Percentiles rank a stretch among this genome's conserved stretches.
phyloP scores from a whole-genome alignment of 2,797 vertebrate species.

The Hippoglossus hippoglossus region DNA sequence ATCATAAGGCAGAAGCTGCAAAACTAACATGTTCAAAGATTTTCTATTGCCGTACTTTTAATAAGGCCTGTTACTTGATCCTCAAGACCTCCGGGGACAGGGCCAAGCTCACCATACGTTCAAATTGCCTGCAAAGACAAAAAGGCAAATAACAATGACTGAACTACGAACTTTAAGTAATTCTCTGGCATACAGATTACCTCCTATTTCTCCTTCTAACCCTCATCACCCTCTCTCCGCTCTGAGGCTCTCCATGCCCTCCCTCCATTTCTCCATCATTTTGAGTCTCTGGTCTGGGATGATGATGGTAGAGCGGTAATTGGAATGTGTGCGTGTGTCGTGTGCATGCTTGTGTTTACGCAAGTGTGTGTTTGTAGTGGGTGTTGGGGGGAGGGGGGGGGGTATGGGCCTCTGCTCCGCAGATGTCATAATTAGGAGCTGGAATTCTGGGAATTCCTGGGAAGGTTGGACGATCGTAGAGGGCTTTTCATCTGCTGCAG shows the following conservation, averaged over 20 bases:
- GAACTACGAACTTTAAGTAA: background rate
- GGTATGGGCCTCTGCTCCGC: slow-evolving; percentile 51
- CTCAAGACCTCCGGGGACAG: too few species aligned
- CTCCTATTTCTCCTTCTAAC: background rate
- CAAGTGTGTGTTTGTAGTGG: slow-evolving; percentile 50
- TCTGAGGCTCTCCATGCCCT: slow-evolving; percentile 28
- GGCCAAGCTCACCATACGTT: too few species aligned
- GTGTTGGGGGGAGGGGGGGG: slow-evolving; percentile 22
- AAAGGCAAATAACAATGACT: slow-evolving; percentile 5
- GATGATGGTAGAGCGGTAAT: slow-evolving; percentile 33
- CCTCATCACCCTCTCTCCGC: background rate
- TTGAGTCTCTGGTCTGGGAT: slow-evolving; percentile 29
- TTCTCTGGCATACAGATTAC: background rate
- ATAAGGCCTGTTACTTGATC: too few species aligned
- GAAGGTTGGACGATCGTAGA: slow-evolving; percentile 71
- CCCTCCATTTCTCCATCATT: slow-evolving; percentile 29
- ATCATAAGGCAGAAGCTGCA: too few species aligned
- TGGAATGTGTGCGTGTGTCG: slow-evolving; percentile 50
- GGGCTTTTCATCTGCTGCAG: slow-evolving; percentile 78
- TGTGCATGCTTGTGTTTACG: slow-evolving; percentile 37
- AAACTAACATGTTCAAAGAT: too few species aligned
- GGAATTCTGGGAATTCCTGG: slow-evolving; percentile 81
- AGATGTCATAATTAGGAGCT: slow-evolving; percentile 83
- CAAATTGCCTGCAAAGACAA: slow-evolving; percentile 1
- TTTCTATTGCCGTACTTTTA: too few species aligned